Evolutionary conservation across 2,797 vertebrate species (phyloP).

Genomic region (Distichodus sexfasciatus): DNA sequence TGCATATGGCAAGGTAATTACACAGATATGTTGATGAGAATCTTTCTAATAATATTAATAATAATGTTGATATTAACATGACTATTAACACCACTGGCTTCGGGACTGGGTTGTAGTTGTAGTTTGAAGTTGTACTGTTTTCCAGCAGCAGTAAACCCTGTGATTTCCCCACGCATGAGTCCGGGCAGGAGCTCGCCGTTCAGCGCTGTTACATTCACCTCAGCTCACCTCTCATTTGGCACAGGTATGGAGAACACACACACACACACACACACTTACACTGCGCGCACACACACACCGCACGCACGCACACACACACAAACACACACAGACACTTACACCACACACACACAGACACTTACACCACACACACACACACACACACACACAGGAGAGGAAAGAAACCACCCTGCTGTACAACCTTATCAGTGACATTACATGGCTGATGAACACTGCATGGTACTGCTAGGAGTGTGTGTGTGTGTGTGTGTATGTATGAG

Average conservation of each 20-base stretch:
- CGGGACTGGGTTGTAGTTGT: too few relatives aligned
- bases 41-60: too few relatives aligned
- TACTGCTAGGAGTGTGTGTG: background rate
- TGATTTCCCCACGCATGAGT: too few relatives aligned
- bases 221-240: conserved; percentile 27
- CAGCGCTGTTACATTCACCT: background rate
- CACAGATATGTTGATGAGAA: too few relatives aligned
- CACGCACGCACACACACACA: conserved; percentile 8
- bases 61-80: too few relatives aligned
- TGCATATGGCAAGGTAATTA: too few relatives aligned
- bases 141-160: too few relatives aligned
- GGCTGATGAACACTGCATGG: conserved; percentile 8
- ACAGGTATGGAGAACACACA: conserved; percentile 11
- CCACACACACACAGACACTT: conserved; percentile 29
- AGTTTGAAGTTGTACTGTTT: too few relatives aligned
- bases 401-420: conserved; percentile 31
- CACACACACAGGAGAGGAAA: conserved; percentile 23
- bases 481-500: conserved; percentile 2
- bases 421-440: conserved; percentile 22
- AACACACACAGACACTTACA: conserved; percentile 33
- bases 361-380: conserved; percentile 26
- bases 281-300: conserved; percentile 24
- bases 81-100: too few relatives aligned
- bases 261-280: conserved; percentile 33
- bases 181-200: too few relatives aligned